Evolutionary conservation across 2,888 invertebrate genomes (phyloP).

Genomic region (Barypeithes pellucidus): DNA sequence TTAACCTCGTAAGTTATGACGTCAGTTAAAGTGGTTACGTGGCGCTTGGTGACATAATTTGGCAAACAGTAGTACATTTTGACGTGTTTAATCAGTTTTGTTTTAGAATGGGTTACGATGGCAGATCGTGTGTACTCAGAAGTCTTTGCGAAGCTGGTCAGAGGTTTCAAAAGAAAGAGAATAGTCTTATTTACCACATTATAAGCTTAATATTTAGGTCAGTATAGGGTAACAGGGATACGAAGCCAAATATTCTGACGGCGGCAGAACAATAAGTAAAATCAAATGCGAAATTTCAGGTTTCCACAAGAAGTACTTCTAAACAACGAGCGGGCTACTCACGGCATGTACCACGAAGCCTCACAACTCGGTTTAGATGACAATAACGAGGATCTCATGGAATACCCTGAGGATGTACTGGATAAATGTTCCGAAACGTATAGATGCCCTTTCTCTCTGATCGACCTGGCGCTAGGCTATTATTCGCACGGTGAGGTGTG

Average conservation of each 20-base stretch:
- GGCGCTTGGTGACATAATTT: too few relatives aligned
- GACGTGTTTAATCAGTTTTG: too few relatives aligned
- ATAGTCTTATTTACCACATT: constrained; percentile 80
- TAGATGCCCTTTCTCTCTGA: constrained; percentile 80
- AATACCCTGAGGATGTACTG: constrained; percentile 38
- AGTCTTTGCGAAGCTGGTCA: constrained; percentile 84
- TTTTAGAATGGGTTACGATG: constrained; percentile 83
- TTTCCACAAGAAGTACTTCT: constrained; percentile 78
- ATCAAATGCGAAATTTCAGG: constrained; percentile 68
- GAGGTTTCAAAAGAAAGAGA: constrained; percentile 73
- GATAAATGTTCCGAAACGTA: constrained; percentile 74
- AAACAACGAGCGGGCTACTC: constrained; percentile 77
- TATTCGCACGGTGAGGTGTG: constrained; percentile 55
- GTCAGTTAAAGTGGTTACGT: constrained; percentile 60
- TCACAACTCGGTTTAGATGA: constrained; percentile 71
- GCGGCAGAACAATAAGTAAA: too few relatives aligned
- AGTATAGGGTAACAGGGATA: not conserved
- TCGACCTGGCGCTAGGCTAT: constrained; percentile 80
- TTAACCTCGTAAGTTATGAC: constrained; percentile 63
- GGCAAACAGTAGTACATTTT: too few relatives aligned
- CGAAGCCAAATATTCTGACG: too few relatives aligned
- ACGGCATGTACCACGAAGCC: constrained; percentile 79
- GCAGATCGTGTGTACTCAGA: constrained; percentile 80
- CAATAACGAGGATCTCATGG: not conserved
- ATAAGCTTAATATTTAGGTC: constrained; percentile 81